Base-by-base conservation (phyloP, 2,888 invertebrate species). In the Drosophila tanythrix region DNA sequence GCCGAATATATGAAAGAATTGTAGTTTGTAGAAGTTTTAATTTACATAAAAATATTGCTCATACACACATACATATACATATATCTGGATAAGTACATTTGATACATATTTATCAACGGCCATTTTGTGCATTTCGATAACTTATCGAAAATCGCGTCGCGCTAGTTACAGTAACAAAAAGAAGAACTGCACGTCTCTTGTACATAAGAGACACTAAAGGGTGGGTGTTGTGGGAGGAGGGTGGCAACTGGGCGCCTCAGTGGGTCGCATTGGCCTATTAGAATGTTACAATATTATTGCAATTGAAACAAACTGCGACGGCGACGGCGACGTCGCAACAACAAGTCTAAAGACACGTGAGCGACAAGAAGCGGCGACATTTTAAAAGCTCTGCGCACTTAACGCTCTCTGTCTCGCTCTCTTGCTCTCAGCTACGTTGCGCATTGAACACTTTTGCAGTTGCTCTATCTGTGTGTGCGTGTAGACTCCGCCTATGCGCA, bases 271-370 rank as follows among this genome's bases (percentile, higher is more conserved):
- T 87, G 82, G 84, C 90, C 91, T 91, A 91, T 90, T 90, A 82
- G 88, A 90, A 91, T 91, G 90, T 90, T 90, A 88, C 90, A 90
- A 90, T 83, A 79, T 80, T 79, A 89, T 88, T 90, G 90, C 79
- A 90, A 89, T 83, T 89, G 90, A 89, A 90, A 87, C 91, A 90
- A 88, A 88, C 76, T 58, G 70, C 70, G 72, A 68, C 67, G 53
- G 59, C 53, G 65, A 56, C 63, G 70, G 61, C 51, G 65, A 58
- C 64, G 72, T 25, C 64, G 60, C 61, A 59, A 46, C 56, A 59
- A 18, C 57, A 61, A 15, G 27, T 31, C 46, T 60, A 70, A 58
- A 69, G 81, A 71, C 64, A 65, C 80, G 75, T 72, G 83, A 78
- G 90, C 82, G 81, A 82, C 51, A 46, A 46, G 86, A 74, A 77